A percentile compares a stretch with the other conserved stretches of the same genome.
phyloP scores from a whole-genome alignment of 2,888 invertebrate species.

The Metacarcinus magister region DNA sequence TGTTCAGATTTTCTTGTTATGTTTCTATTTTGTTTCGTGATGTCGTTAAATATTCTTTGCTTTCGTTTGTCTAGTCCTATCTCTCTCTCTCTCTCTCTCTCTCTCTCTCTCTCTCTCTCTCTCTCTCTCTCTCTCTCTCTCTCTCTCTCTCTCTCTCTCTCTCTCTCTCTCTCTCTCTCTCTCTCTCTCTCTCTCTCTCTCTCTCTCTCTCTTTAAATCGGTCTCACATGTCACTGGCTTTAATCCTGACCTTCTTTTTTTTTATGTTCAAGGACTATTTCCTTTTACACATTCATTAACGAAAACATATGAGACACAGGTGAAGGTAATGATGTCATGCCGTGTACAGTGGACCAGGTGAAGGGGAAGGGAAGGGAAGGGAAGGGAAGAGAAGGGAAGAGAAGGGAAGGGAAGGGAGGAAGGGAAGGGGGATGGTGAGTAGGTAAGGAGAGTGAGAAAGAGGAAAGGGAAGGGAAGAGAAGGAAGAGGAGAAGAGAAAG shows the following conservation, averaged over 20 bases:
- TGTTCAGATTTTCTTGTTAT: background rate
- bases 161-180: background rate
- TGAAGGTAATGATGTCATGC: background rate
- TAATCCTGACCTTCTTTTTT: background rate
- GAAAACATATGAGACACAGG: background rate
- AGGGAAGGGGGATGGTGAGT: background rate
- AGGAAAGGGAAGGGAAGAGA: background rate
- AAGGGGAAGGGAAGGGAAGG: background rate
- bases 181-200: background rate
- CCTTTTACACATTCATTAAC: background rate
- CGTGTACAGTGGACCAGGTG: background rate
- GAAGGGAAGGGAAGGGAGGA: background rate
- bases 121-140: background rate
- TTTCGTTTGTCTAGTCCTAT: no score
- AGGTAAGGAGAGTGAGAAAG: background rate
- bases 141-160: slow-evolving; percentile 5
- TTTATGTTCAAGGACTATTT: background rate
- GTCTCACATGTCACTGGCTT: background rate
- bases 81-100: background rate
- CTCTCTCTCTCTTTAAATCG: background rate
- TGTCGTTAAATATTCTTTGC: background rate
- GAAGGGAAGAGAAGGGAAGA: background rate
- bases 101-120: background rate
- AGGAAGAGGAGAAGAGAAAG: background rate
- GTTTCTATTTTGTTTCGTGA: background rate